Evolutionary conservation across 2,797 vertebrate genomes (phyloP), one percentile per base, ranked within the genome.

Genomic region (Gymnoscopelus braueri): DNA sequence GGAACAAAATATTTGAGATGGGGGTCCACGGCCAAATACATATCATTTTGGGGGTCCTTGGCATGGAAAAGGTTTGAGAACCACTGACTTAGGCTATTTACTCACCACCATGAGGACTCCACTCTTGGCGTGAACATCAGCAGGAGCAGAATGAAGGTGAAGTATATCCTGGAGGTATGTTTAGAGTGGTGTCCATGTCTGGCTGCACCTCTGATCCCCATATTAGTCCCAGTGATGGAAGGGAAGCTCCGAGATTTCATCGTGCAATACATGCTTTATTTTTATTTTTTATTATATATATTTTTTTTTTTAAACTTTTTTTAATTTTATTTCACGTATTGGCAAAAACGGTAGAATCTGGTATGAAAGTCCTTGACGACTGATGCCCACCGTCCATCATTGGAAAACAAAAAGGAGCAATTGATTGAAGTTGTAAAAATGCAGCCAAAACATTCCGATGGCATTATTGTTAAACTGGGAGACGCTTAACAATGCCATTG

Each of bases 51-150:
- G n/a, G n/a, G n/a, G n/a, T n/a, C n/a, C n/a, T n/a, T n/a, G n/a
- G n/a, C n/a, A n/a, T n/a, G n/a, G n/a, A n/a, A n/a, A n/a, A n/a
- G n/a, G n/a, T n/a, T n/a, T n/a, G n/a, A n/a, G n/a, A n/a, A n/a
- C n/a, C n/a, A n/a, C n/a, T n/a, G n/a, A n/a, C n/a, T n/a, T n/a
- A n/a, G n/a, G n/a, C n/a, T n/a, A n/a, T n/a, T n/a, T 19, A 29
- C 96, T 95, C 89, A 99, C 97, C 97, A 98, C 97, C 97, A 98
- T 57, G 96, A 98, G 47, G 95, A 96, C 69, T 97, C 95, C 66
- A 95, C 96, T 55, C 94, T 93, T 47, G 96, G 96, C 13, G 96
- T 96, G 83, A 97, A 94, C 63, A 95, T 87, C 63, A 98, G 95
- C 85, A 99, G 93, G 23, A 96, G 91, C 73, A 97, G 67, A 64